Evolutionary conservation across 2,888 invertebrate species (phyloP).

Genomic region (Apeira syringaria): DNA sequence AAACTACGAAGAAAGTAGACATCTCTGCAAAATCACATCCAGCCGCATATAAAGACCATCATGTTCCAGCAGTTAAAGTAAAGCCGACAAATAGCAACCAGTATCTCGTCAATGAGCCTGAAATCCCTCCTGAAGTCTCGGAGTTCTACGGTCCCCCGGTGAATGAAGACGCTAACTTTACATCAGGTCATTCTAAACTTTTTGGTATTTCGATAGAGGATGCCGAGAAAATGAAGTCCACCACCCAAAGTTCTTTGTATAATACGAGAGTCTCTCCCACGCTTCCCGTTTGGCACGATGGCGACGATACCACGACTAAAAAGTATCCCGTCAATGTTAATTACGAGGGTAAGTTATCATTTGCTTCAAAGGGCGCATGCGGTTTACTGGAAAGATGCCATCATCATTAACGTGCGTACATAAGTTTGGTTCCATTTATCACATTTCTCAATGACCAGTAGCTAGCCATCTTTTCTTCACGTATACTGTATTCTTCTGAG

Average conservation of each 20-base stretch:
- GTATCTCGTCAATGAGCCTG: conserved; percentile 33
- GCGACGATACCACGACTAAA: conserved; percentile 68
- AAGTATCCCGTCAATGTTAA: conserved; percentile 67
- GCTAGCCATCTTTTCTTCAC: too few species aligned
- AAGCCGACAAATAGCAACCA: conserved; percentile 29
- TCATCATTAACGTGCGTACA: conserved; percentile 2
- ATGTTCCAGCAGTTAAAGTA: conserved; percentile 18
- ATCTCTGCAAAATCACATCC: conserved; percentile 35
- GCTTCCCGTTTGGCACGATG: conserved; percentile 78
- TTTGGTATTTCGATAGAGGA: conserved; percentile 86
- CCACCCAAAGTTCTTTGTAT: conserved; percentile 75
- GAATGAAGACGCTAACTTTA: conserved; percentile 64
- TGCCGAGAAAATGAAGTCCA: conserved; percentile 77
- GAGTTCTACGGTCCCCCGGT: conserved; percentile 44
- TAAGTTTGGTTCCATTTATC: neutral
- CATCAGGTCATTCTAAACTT: conserved; percentile 85
- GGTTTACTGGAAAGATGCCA: conserved; percentile 29
- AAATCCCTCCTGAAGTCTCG: conserved; percentile 45
- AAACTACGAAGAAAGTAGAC: conserved; percentile 38
- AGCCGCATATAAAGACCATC: conserved; percentile 37
- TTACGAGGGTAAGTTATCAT: conserved; percentile 64
- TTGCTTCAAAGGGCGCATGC: conserved; percentile 37
- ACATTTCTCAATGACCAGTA: neutral
- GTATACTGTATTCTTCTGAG: too few species aligned
- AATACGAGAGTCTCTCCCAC: conserved; percentile 86